A percentile compares a stretch with the other conserved stretches of the same genome.
These are phyloP conservation scores for Lasioglossum morio DNA, from an alignment of 2,888 invertebrate genomes.

Conservation along the genomic window DNA sequence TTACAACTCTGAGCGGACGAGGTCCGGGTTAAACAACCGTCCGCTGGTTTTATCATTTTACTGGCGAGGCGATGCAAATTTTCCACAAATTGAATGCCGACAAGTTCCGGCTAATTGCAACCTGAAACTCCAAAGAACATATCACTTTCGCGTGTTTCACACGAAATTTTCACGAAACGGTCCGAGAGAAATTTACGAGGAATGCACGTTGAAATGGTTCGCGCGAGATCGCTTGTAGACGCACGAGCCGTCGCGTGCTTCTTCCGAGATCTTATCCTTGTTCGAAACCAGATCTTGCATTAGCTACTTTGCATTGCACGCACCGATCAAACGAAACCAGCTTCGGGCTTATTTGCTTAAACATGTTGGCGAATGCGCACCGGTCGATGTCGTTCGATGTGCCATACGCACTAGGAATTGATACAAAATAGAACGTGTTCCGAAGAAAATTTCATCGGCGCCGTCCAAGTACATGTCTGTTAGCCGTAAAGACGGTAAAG, in stretches of 20 bases:
- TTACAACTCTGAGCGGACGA: slow-evolving; percentile 16
- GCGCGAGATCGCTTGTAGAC: not conserved
- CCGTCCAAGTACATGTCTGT: not conserved
- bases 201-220: not conserved
- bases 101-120: not conserved
- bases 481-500: not conserved
- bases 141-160: not conserved
- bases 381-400: not conserved
- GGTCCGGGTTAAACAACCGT: slow-evolving; percentile 17
- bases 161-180: not conserved
- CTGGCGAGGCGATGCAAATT: not conserved
- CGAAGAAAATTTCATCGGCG: not conserved
- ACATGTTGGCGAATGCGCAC: not conserved
- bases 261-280: slow-evolving; percentile 10
- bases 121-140: not conserved
- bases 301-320: slow-evolving; percentile 15
- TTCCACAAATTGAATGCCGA: not conserved
- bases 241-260: not conserved
- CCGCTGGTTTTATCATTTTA: not conserved
- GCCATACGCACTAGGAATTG: not conserved
- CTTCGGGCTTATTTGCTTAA: not conserved
- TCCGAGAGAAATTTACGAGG: not conserved
- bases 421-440: not conserved
- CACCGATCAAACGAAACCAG: not conserved
- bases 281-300: slow-evolving; percentile 28